Base-by-base conservation (phyloP, 2,113 vertebrate genomes). In the Bujurquina vittata region DNA sequence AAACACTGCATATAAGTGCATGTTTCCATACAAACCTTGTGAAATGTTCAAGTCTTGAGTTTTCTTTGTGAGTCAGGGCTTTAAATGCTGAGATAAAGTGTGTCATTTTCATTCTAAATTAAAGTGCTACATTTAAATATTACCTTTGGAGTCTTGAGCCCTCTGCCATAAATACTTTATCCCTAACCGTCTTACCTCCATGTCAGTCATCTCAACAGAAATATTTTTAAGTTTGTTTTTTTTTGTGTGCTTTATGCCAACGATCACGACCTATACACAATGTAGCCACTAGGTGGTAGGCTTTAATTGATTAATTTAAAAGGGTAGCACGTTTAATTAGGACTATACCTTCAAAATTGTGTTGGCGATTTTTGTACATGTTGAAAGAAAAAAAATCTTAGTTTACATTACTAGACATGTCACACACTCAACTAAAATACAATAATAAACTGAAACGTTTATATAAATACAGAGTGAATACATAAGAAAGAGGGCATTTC, bases 231-330 rank as follows among this genome's bases (percentile, higher is more conserved):
- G 46, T 23, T 62, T n/a, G n/a, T 26, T 26, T 26, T 26, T 26
- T 26, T 33, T 33, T 17, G 23, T 10, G 17, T 31, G 33, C 61
- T 60, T 46, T 33, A 14, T 60, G 35, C 40, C 15, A 15, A 8
- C 46, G 20, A 23, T 4, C 23, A n/a, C 6, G 12, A 7, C 23
- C 5, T 7, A 3, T 31, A 49, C 12, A 80, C n/a, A 26, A 56
- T 49, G 8, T 43, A n/a, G 61, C 90, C 94, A 89, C 90, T 91
- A 94, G 94, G 54, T 93, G 94, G 89, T 29, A 89, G 79, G 4
- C 89, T 91, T 88, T 22, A 74, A 80, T 86, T 84, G 29, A 73
- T 33, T 20, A 57, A 81, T 63, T 3, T n/a, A 14, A 69, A 59
- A 2, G 10, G 5, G 1, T 26, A 40, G 35, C 52, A 59, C 14